These are phyloP conservation scores for Pteropus alecto DNA, from an alignment of 2,113 vertebrate genomes.

Conservation along the genomic window DNA sequence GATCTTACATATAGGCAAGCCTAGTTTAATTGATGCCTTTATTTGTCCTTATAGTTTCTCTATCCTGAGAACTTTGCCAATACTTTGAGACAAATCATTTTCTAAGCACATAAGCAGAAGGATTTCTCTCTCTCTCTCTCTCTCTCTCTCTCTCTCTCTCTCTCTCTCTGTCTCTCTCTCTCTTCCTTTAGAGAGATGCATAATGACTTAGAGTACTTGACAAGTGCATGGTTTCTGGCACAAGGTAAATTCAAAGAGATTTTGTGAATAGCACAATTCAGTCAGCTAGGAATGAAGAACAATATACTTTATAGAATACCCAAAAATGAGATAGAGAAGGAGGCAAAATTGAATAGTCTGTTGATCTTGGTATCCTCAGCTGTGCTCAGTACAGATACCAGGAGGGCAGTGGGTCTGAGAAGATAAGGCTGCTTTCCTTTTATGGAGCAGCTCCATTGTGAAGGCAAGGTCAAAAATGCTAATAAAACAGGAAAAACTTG, in stretches of 20 bases:
- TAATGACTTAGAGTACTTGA: slow-evolving; percentile 35
- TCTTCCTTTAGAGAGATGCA: not conserved
- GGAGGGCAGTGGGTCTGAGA: not conserved
- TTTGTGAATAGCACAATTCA: not conserved
- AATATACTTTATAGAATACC: not conserved
- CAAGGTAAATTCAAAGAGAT: slow-evolving; percentile 50
- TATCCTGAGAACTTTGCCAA: not conserved
- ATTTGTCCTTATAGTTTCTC: not conserved
- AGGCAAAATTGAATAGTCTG: not conserved
- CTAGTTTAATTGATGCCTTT: not conserved
- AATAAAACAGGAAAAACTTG: slow-evolving; percentile 60
- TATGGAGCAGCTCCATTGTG: not conserved
- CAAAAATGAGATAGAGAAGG: not conserved
- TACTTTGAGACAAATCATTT: not conserved
- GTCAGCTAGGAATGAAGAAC: slow-evolving; percentile 13
- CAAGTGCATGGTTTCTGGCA: slow-evolving; percentile 23
- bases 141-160: not conserved
- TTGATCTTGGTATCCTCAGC: not conserved
- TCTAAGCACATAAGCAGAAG: not conserved
- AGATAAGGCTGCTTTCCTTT: slow-evolving; percentile 20
- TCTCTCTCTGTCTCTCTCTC: not conserved
- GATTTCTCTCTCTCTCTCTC: not conserved
- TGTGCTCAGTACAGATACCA: not conserved
- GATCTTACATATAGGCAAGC: not conserved
- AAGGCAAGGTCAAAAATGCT: not conserved